Base-by-base conservation (phyloP, 1,140 invertebrate species). In the Nautilus pompilius region DNA sequence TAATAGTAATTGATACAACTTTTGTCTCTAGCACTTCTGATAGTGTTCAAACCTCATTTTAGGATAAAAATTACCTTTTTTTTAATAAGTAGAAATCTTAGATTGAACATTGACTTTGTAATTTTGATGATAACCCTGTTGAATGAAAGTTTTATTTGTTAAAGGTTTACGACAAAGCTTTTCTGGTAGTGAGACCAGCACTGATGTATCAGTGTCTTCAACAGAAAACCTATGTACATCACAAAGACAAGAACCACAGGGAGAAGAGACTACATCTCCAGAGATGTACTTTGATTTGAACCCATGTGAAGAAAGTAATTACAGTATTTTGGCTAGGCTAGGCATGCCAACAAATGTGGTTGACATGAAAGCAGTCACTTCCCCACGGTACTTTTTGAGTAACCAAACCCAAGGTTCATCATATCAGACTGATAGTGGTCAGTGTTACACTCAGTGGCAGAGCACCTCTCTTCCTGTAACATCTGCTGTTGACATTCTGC, bases 151-250 rank as follows among this genome's bases (percentile, higher is more conserved):
- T 59, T 57, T 48, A 15, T n/a, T 34, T 62, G 41, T 57, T 57
- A 45, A 67, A 69, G 73, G 73, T n/a, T 65, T 77, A 45, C 74
- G 77, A 30, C 77, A 81, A 63, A 80, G 78, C 69, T 81, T 78
- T 63, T 84, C 83, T 76, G 92, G 92, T 24, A 93, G 91, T 84
- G 92, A 95, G 81, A 73, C 78, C 8, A 81, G 80, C 65, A 93
- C 92, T 26, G 92, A 95, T 86, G 89, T 93, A 53, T 93, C 91
- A 34, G 93, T 92, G 32, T 81, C 80, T 6, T 94, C 92, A 6
- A 93, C 90, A 66, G 93, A 95, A 82, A 95, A 94, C 82, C 83
- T 95, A 63, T 93, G 91, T 34, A 90, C 92, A 67, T 93, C 92
- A 70, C 93, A 90, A 20, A 84, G 93, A 34, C 93, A 95, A 76